A percentile compares a stretch with the other conserved stretches of the same genome.
phyloP scores from a whole-genome alignment of 92 coral and sea anemone genomes.

The Micromussa lordhowensis region DNA sequence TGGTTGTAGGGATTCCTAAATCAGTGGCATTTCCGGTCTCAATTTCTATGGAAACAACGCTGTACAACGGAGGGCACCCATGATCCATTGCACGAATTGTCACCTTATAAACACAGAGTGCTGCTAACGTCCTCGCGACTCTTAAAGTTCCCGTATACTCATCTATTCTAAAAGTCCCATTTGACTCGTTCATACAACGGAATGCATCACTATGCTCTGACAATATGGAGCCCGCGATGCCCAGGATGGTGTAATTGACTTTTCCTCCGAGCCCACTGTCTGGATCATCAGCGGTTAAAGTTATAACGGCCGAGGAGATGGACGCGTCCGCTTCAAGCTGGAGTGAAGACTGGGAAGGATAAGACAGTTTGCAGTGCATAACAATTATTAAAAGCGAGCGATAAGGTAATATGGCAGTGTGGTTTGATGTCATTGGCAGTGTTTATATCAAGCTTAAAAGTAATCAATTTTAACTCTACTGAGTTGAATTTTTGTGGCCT shows the following conservation, averaged over 20 bases:
- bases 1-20: conserved; percentile 21
- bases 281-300: conserved; percentile 52
- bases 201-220: conserved; percentile 4
- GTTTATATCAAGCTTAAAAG: too few relatives aligned
- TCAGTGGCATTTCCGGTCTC: conserved; percentile 49
- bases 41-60: conserved; percentile 33
- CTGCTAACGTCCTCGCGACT: conserved; percentile 52
- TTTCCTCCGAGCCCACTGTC: conserved; percentile 60
- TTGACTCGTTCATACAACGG: conserved; percentile 48
- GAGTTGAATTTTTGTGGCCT: too few relatives aligned
- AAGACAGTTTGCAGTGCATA: neutral
- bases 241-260: conserved; percentile 27
- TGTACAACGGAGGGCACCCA: conserved; percentile 64
- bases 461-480: too few relatives aligned
- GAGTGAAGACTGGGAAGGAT: conserved; percentile 1
- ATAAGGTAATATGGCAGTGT: neutral
- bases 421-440: neutral
- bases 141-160: conserved; percentile 56
- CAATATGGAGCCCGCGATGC: conserved; percentile 14
- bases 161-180: conserved; percentile 54
- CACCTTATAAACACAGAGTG: conserved; percentile 60
- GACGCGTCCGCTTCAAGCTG: conserved; percentile 28
- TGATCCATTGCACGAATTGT: conserved; percentile 68
- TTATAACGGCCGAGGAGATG: conserved; percentile 36
- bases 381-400: conserved; percentile 15